phyloP scores from a whole-genome alignment of 1,140 invertebrate species.

The Trachymyrmex cornetzi region DNA sequence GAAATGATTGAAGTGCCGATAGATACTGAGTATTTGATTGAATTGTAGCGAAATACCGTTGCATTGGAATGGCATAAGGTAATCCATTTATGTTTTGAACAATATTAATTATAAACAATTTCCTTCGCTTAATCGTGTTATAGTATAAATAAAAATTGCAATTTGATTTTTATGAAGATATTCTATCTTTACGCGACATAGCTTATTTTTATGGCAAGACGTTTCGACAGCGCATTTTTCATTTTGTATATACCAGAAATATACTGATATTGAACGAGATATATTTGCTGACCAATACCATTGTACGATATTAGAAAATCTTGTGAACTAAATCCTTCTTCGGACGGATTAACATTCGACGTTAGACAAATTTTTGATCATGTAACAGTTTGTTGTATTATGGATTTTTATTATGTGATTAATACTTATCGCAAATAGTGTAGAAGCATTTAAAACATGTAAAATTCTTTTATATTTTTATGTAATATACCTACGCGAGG shows the following conservation, averaged over 20 bases:
- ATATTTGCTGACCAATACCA: not conserved
- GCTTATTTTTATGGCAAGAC: constrained; percentile 25
- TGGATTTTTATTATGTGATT: not conserved
- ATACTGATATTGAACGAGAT: constrained; percentile 3
- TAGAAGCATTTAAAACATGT: not conserved
- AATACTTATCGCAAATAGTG: not conserved
- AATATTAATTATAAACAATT: not conserved
- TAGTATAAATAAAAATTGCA: not conserved
- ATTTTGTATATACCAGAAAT: not conserved
- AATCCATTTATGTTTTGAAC: not conserved
- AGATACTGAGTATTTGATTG: not conserved
- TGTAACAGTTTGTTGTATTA: not conserved
- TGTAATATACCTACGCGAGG: not conserved
- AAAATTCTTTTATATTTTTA: constrained; percentile 1
- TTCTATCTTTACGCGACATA: not conserved
- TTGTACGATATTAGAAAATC: not conserved
- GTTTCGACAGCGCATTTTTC: constrained; percentile 24
- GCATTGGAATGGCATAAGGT: not conserved
- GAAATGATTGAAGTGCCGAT: not conserved
- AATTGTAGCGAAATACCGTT: not conserved
- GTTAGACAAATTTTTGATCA: not conserved
- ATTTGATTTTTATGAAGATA: not conserved
- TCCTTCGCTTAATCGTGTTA: not conserved
- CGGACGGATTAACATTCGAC: not conserved
- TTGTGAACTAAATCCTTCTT: not conserved